Conservation (phyloP, 1,140 invertebrate species). For the Leptonema lineaticorne region DNA sequence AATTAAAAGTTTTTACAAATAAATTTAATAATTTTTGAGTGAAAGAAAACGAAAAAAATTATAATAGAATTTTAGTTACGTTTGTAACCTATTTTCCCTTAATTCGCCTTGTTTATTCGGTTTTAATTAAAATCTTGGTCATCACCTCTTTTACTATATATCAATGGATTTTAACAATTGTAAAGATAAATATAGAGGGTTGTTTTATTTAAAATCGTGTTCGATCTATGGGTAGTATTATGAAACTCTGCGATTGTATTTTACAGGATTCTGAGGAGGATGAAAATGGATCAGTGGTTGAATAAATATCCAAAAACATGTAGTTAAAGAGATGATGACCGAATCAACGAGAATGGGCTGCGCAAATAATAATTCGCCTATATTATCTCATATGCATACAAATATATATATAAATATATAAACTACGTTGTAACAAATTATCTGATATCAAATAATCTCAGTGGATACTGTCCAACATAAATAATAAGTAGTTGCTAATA, state of each 20-base stretch:
- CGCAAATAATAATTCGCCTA: background rate
- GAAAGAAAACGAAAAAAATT: no score
- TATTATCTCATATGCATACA: conserved; percentile 1
- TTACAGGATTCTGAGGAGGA: conserved; percentile 37
- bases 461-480: background rate
- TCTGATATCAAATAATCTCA: background rate
- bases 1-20: no score
- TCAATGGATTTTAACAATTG: background rate
- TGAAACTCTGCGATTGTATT: conserved; percentile 34
- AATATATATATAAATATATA: no score
- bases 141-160: background rate
- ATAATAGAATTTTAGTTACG: no score
- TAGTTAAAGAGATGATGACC: background rate
- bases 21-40: no score
- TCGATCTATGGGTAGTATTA: background rate
- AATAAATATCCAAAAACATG: conserved; percentile 4
- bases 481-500: no score
- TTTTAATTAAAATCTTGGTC: background rate
- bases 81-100: no score
- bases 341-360: background rate
- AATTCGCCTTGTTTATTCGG: no score
- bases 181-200: no score
- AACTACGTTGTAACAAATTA: no score
- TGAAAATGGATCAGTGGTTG: conserved; percentile 12
- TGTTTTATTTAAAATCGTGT: no score